These are phyloP conservation scores for Xiphorhynchus erythropygius DNA, from an alignment of 2,797 vertebrate species.

Conservation along the genomic window DNA sequence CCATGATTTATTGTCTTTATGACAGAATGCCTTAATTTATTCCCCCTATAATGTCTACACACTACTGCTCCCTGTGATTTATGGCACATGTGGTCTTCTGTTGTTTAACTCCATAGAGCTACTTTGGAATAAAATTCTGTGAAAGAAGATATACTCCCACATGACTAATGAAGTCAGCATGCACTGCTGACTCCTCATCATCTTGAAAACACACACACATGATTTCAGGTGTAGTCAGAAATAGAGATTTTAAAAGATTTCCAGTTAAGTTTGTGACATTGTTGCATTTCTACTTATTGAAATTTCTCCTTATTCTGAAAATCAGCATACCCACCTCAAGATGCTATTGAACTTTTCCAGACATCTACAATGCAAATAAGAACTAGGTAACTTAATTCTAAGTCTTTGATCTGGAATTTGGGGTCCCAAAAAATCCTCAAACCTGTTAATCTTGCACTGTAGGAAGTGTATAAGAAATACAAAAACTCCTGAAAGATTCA, in stretches of 20 bases:
- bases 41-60: background rate
- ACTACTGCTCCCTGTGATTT: constrained; percentile 17
- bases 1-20: constrained; percentile 19
- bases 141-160: background rate
- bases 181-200: background rate
- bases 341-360: background rate
- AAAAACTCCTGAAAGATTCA: rapidly evolving
- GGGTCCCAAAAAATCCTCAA: background rate
- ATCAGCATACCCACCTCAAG: rapidly evolving
- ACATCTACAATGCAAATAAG: background rate
- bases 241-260: background rate
- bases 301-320: background rate
- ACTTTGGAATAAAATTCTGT: background rate
- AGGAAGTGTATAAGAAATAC: background rate
- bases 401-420: background rate
- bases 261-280: background rate
- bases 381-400: background rate
- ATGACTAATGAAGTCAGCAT: background rate
- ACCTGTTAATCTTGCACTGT: background rate
- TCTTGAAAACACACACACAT: background rate
- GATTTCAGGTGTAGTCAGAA: background rate
- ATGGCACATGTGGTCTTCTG: background rate
- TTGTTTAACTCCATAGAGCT: constrained; percentile 20
- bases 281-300: background rate
- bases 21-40: constrained; percentile 37